These are phyloP conservation scores for Steinernema khuongi DNA, from an alignment of 1,140 invertebrate species.

Conservation along the genomic window DNA sequence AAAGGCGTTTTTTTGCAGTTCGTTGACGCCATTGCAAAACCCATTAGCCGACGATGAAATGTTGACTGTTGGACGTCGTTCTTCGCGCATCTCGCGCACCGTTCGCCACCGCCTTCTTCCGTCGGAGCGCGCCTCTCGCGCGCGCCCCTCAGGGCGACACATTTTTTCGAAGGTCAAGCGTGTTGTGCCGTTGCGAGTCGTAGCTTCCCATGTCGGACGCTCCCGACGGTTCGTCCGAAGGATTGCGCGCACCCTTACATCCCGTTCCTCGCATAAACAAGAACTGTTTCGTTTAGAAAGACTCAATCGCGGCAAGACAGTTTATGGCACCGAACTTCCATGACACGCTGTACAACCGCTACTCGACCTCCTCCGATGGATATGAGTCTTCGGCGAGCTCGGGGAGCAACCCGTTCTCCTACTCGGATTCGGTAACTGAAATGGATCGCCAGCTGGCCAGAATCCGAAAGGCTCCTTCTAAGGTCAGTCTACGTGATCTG, in stretches of 20 bases:
- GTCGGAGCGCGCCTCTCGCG: too few species aligned
- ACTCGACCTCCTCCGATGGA: slow-evolving; percentile 7
- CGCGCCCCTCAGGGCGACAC: not conserved
- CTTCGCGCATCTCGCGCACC: not conserved
- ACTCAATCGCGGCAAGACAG: too few species aligned
- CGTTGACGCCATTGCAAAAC: not conserved
- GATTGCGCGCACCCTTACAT: too few species aligned
- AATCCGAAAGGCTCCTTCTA: slow-evolving; percentile 19
- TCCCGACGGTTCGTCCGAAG: too few species aligned
- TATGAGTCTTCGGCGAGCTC: not conserved
- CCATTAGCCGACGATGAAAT: slow-evolving; percentile 7
- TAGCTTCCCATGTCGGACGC: not conserved
- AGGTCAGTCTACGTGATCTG: not conserved
- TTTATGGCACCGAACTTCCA: slow-evolving; percentile 14
- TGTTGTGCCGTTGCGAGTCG: not conserved
- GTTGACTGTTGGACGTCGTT: not conserved
- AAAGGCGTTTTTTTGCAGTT: slow-evolving; percentile 4
- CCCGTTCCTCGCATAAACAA: too few species aligned
- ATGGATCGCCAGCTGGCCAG: slow-evolving; percentile 21
- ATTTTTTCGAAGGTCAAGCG: slow-evolving; percentile 15
- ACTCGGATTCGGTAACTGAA: slow-evolving; percentile 17
- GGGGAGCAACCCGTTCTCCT: not conserved
- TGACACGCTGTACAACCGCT: not conserved
- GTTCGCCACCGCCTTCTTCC: not conserved
- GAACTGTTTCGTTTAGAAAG: too few species aligned